phyloP scores from a whole-genome alignment of 2,797 vertebrate genomes.

The Crocidura indochinensis region DNA sequence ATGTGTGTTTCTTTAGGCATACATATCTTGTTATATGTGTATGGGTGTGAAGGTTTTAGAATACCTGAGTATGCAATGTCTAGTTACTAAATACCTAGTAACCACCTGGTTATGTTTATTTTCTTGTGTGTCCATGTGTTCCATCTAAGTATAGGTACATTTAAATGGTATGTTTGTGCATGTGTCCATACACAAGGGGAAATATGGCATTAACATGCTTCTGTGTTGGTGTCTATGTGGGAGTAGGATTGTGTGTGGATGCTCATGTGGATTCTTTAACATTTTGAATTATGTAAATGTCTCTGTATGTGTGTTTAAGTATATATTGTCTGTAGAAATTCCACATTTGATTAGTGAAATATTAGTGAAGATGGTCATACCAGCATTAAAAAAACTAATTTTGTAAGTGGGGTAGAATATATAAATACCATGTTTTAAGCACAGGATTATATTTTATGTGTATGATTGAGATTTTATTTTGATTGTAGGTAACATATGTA shows the following conservation, averaged over 20 bases:
- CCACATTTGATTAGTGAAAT: conserved; percentile 55
- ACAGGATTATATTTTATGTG: conserved; percentile 52
- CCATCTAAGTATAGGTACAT: conserved; percentile 44
- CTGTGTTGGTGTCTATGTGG: conserved; percentile 57
- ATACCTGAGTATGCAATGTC: conserved; percentile 21
- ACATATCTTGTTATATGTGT: conserved; percentile 33
- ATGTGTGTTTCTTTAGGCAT: conserved; percentile 34
- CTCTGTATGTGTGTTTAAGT: conserved; percentile 43
- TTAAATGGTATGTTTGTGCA: conserved; percentile 54
- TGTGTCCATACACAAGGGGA: conserved; percentile 48
- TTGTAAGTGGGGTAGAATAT: conserved; percentile 46
- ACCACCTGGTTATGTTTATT: conserved; percentile 54
- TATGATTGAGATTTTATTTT: conserved; percentile 43
- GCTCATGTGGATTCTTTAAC: conserved; percentile 67
- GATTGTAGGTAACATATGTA: background rate
- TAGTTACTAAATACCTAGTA: conserved; percentile 56
- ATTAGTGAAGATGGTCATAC: conserved; percentile 51
- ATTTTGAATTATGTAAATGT: conserved; percentile 66
- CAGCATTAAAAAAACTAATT: conserved; percentile 64
- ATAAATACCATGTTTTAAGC: conserved; percentile 47
- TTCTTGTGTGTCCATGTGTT: conserved; percentile 45
- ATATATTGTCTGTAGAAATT: conserved; percentile 49
- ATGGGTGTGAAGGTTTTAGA: conserved; percentile 62
- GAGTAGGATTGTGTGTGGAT: conserved; percentile 58
- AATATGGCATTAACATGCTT: conserved; percentile 27